phyloP scores from a whole-genome alignment of 2,797 vertebrate genomes.

The Simalia tracyae region DNA sequence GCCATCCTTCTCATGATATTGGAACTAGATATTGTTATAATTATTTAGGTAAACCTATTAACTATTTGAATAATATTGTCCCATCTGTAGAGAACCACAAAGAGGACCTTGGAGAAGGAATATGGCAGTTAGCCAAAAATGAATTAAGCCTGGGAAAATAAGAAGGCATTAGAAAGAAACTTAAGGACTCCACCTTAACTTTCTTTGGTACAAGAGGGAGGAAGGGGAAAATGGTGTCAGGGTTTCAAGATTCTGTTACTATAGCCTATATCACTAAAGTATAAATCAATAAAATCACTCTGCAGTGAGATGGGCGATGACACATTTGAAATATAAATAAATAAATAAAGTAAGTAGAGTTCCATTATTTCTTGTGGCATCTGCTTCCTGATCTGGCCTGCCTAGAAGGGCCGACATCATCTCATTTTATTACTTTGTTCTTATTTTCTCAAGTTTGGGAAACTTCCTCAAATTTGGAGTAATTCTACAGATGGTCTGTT shows the following conservation, averaged over 20 bases:
- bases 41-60: conserved; percentile 2
- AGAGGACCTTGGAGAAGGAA: not conserved
- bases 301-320: too few species aligned
- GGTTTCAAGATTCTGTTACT: not conserved
- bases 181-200: not conserved
- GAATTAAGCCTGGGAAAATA: not conserved
- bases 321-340: too few species aligned
- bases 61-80: not conserved
- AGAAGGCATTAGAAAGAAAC: not conserved
- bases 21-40: not conserved
- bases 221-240: not conserved
- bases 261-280: not conserved
- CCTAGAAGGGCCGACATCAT: not conserved
- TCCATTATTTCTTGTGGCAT: not conserved
- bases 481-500: not conserved
- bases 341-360: not conserved
- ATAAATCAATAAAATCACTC: too few species aligned
- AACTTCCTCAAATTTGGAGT: not conserved
- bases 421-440: not conserved
- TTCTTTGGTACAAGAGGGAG: not conserved
- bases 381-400: not conserved
- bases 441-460: not conserved
- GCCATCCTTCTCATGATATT: not conserved
- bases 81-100: not conserved
- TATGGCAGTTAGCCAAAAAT: not conserved